Base-by-base conservation (phyloP, 2,113 vertebrate species). In the Silurus meridionalis region DNA sequence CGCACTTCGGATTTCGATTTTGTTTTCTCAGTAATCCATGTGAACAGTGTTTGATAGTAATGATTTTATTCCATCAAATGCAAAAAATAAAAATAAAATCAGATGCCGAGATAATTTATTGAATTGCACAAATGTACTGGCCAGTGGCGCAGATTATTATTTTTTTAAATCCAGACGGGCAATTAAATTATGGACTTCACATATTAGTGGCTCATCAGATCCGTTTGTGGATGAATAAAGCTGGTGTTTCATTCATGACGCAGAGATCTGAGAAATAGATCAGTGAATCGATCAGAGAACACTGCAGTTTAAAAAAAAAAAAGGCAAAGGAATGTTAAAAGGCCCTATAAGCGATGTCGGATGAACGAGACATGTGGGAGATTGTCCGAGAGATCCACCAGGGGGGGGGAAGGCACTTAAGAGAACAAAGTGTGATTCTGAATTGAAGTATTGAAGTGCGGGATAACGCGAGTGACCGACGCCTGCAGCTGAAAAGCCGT, bases 361-460 rank as follows among this genome's bases (percentile, higher is more conserved):
- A n/a, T 46, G 19, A 48, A 61, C 28, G 19, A 71, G 10, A 23
- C 9, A 25, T 78, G 57, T 72, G n/a, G 13, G 57, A 83, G 74
- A 87, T 87, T 88, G 86, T 89, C 88, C 85, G 53, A 89, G 46
- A 94, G 46, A 94, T 95, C 93, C 71, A 57, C 69, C 71, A 82
- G 82, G 66, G 93, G 17, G 50, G 37, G 7, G 93, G 94, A 96
- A 97, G 96, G 96, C 96, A 97, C 96, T 96, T 96, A 91, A 94
- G 95, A 96, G 96, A 96, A 94, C 94, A 94, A 87, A 28, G 95
- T 2, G 94, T 67, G 94, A 95, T 94, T 94, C 95, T 95, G 94
- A 93, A 58, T 53, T 80, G 77, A 78, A 57, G 84, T 80, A 58
- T 53, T 80, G 77, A 78, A 57, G 84, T 80, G 58, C 28, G 14